Base-by-base conservation (phyloP, 2,113 vertebrate genomes). In the Fulica atra region DNA sequence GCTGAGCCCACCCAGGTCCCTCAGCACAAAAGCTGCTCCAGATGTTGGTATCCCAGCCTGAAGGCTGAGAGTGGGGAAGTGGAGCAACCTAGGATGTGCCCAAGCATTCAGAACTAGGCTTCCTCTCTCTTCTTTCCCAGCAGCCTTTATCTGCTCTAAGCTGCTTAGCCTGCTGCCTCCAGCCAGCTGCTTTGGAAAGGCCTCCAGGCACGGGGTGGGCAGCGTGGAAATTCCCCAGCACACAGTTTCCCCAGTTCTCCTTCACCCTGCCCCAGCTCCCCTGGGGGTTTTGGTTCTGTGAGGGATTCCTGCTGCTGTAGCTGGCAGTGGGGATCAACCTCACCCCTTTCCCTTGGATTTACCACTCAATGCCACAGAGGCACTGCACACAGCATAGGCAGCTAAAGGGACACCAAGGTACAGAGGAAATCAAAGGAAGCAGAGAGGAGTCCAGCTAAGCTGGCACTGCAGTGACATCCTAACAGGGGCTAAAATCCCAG, bases 211-310 rank as follows among this genome's bases (percentile, higher is more conserved):
- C 0, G 20, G 66, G 15, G 38, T 6, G 11, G 31, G 46, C 40
- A 18, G 40, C 0, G 4, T 66, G 92, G 73, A 76, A 74, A 85
- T 81, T 59, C 42, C 88, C 91, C 78, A 59, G 60, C 46, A 6
- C 16, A 0, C 13, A 25, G 24, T 35, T 73, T 7, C 48, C 61
- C 20, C 35, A 1, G 1, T 7, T n/a, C n/a, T n/a, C n/a, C n/a
- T n/a, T n/a, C n/a, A n/a, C n/a, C n/a, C n/a, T n/a, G n/a, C n/a
- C n/a, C n/a, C n/a, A n/a, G n/a, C n/a, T n/a, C n/a, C n/a, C n/a
- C n/a, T n/a, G n/a, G n/a, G 4, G 0, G 2, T 64, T 79, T 18
- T 38, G 26, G 2, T 57, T 61, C 54, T 51, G 12, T 11, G 21
- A 18, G 21, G 50, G 24, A 36, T 72, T 54, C 12, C 9, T 46